Evolutionary conservation across 2,113 vertebrate species (phyloP).

Genomic region (Cavia aperea): DNA sequence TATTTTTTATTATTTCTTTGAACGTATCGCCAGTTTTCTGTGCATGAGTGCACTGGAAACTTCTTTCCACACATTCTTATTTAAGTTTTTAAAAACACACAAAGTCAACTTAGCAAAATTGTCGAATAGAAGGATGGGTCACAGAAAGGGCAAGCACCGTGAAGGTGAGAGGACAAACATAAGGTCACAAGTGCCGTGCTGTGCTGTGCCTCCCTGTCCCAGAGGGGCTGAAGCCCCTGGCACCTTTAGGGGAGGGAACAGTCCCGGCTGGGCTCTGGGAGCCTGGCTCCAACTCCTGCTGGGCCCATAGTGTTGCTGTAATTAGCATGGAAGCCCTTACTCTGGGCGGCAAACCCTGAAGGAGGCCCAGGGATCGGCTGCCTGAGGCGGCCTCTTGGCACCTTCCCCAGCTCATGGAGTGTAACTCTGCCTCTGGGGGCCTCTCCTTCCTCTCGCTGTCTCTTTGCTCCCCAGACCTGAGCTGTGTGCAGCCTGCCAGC

Average conservation of each 20-base stretch:
- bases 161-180: not conserved
- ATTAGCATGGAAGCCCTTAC: accelerated
- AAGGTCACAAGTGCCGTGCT: accelerated
- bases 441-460: not conserved
- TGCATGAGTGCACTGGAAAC: not conserved
- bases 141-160: accelerated
- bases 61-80: not conserved
- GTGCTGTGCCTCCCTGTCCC: not conserved
- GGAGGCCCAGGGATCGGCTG: not conserved
- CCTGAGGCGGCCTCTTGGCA: not conserved
- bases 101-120: not conserved
- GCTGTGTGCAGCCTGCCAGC: too few relatives aligned
- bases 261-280: not conserved
- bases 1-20: not conserved
- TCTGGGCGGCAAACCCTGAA: not conserved
- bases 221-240: not conserved
- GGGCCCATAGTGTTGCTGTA: not conserved
- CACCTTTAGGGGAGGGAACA: not conserved
- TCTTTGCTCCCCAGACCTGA: not conserved
- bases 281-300: not conserved
- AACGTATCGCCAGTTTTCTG: not conserved
- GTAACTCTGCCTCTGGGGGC: not conserved
- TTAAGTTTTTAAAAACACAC: not conserved
- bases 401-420: too few relatives aligned
- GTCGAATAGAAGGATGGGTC: not conserved